Conservation (phyloP, 2,113 vertebrate genomes). For the Ptilonorhynchus violaceus region DNA sequence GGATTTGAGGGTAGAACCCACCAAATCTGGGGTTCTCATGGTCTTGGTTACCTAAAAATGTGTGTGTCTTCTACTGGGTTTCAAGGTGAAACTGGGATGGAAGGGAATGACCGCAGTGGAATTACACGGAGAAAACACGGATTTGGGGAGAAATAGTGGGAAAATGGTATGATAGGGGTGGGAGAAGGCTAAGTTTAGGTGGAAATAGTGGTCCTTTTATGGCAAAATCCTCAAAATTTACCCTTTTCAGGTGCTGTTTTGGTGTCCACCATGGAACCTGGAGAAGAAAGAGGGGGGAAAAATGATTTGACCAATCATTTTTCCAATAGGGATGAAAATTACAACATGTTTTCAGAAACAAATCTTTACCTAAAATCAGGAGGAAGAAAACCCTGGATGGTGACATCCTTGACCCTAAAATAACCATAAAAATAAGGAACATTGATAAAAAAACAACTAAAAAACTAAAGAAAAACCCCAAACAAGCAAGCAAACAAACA, state of each 20-base stretch:
- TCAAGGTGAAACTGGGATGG: background rate
- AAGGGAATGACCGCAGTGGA: background rate
- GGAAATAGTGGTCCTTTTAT: background rate
- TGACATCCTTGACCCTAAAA: background rate
- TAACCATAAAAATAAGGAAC: background rate
- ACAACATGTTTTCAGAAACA: background rate
- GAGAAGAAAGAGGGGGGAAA: background rate
- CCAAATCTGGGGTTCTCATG: background rate
- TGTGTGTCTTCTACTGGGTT: background rate
- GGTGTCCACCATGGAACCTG: background rate
- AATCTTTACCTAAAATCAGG: background rate
- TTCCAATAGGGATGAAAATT: background rate
- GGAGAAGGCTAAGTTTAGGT: background rate
- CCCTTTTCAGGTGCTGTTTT: background rate
- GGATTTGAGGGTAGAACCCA: background rate
- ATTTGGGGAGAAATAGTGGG: background rate
- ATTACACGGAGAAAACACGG: background rate
- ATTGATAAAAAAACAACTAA: background rate
- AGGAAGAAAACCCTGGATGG: background rate
- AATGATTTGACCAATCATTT: background rate
- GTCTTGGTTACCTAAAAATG: background rate
- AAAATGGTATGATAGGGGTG: background rate
- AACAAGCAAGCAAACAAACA: background rate
- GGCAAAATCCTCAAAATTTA: background rate
- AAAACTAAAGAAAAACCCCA: fast-evolving